These are phyloP conservation scores for Belgica antarctica DNA, from an alignment of 2,888 invertebrate species.

Conservation along the genomic window DNA sequence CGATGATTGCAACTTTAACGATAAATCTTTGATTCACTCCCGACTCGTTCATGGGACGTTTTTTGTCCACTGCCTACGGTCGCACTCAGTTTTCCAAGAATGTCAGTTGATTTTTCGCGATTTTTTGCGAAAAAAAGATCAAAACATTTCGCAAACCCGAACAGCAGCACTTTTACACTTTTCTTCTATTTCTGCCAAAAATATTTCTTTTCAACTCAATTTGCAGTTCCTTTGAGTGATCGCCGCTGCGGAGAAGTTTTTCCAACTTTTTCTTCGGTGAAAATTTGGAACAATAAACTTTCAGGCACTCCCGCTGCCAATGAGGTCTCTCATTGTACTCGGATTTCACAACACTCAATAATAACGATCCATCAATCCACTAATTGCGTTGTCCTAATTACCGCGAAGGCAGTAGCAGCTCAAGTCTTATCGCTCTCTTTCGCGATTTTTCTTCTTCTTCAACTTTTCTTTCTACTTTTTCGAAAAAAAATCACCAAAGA, in stretches of 20 bases:
- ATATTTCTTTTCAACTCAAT: not conserved
- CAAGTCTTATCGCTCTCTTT: not conserved
- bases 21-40: not conserved
- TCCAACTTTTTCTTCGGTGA: not conserved
- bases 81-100: not conserved
- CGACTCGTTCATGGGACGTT: not conserved
- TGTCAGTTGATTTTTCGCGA: not conserved
- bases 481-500: not conserved
- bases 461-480: not conserved
- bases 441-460: not conserved
- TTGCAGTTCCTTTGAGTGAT: not conserved
- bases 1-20: not conserved
- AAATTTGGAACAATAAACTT: not conserved
- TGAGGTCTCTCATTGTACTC: too few species aligned
- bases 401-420: not conserved
- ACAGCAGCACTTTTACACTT: slow-evolving; percentile 17
- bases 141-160: too few species aligned
- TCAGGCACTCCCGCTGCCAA: too few species aligned
- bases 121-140: not conserved
- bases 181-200: slow-evolving; percentile 12
- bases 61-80: not conserved
- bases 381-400: slow-evolving; percentile 22
- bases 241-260: not conserved
- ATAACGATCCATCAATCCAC: slow-evolving; percentile 21
- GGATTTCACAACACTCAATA: too few species aligned